Percentiles rank a stretch among this genome's conserved stretches.
These are phyloP conservation scores for Peromyscus maniculatus DNA, from an alignment of 2,113 vertebrate species.

Conservation along the genomic window DNA sequence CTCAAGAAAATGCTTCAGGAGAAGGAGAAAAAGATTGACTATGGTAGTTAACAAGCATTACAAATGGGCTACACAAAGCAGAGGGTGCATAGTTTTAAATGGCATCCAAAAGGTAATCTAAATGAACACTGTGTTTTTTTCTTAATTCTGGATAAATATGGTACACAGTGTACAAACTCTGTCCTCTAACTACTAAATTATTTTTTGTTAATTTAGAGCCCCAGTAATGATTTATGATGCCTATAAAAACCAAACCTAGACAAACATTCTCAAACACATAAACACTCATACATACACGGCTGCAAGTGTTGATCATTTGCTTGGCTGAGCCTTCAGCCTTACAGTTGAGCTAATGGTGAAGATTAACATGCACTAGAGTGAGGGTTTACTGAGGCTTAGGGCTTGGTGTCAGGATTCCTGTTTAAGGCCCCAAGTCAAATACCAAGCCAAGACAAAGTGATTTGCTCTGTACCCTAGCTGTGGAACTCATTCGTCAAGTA, in stretches of 20 bases:
- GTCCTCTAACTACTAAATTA: constrained; percentile 45
- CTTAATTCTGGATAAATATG: constrained; percentile 10
- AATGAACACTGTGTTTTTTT: not conserved
- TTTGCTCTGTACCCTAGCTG: constrained; percentile 19
- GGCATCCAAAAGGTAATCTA: not conserved
- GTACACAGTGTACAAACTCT: constrained; percentile 10
- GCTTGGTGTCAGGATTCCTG: not conserved
- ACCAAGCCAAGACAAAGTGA: constrained; percentile 37
- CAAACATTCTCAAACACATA: constrained; percentile 41
- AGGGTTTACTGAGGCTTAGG: constrained; percentile 29
- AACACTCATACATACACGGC: not conserved
- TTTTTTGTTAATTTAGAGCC: constrained; percentile 60
- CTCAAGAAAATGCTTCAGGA: not conserved
- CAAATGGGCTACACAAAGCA: not conserved
- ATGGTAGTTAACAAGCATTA: not conserved
- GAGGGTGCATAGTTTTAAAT: not conserved
- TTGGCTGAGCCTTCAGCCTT: not conserved
- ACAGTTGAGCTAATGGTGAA: not conserved
- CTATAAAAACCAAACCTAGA: constrained; percentile 48
- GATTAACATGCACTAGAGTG: constrained; percentile 38
- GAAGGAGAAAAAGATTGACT: not conserved
- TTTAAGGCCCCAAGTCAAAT: constrained; percentile 24
- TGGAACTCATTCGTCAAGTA: not conserved
- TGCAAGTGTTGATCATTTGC: constrained; percentile 11
- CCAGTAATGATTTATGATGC: constrained; percentile 54